These are phyloP conservation scores for Lophius piscatorius DNA, from an alignment of 2,113 vertebrate genomes.

Conservation along the genomic window DNA sequence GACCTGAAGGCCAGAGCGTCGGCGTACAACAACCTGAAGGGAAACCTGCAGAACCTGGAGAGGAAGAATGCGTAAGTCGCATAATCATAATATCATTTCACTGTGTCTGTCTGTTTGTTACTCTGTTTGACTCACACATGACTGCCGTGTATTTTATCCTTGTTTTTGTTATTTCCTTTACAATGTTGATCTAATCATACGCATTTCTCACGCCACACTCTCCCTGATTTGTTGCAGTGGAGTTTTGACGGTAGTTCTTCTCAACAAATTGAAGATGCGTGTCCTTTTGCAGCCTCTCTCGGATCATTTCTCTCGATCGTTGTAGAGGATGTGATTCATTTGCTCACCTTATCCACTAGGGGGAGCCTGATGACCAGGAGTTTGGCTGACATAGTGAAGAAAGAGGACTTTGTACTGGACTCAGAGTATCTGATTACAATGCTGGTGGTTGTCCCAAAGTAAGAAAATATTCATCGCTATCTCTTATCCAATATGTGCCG, in stretches of 20 bases:
- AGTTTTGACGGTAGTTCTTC: too few relatives aligned
- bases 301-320: too few relatives aligned
- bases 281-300: too few relatives aligned
- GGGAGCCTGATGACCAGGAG: slow-evolving; percentile 97
- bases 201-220: not conserved
- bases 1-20: slow-evolving; percentile 97
- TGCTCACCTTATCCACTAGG: slow-evolving; percentile 64
- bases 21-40: slow-evolving; percentile 98
- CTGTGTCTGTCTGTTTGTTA: not conserved
- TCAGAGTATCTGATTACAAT: slow-evolving; percentile 97
- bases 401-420: slow-evolving; percentile 97
- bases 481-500: not conserved
- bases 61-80: slow-evolving; percentile 97
- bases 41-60: slow-evolving; percentile 97
- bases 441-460: slow-evolving; percentile 98
- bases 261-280: not conserved
- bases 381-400: slow-evolving; percentile 97
- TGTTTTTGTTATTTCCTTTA: not conserved
- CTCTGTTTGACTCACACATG: not conserved
- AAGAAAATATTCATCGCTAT: slow-evolving; percentile 64
- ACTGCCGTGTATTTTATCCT: not conserved
- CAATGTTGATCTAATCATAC: not conserved
- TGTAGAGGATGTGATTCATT: not conserved
- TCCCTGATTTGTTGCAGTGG: not conserved
- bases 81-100: not conserved